phyloP scores from a whole-genome alignment of 2,113 vertebrate genomes.

The Carassius gibelio region DNA sequence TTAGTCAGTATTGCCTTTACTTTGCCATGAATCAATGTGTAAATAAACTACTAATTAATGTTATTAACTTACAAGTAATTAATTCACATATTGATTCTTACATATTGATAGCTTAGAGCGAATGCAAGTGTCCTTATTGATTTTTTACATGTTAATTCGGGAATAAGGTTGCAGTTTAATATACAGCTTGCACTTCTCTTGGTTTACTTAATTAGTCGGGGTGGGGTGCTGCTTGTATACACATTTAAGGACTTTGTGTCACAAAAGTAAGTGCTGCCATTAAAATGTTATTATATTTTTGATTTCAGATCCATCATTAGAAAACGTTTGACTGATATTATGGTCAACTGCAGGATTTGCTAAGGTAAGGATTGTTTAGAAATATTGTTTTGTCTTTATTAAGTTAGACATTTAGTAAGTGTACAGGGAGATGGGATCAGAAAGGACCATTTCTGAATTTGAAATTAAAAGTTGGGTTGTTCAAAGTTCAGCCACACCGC shows the following conservation, averaged over 20 bases:
- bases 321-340: neutral
- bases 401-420: neutral
- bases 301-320: neutral
- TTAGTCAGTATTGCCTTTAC: neutral
- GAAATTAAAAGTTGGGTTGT: neutral
- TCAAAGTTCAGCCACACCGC: neutral
- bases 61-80: neutral
- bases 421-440: neutral
- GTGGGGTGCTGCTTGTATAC: neutral
- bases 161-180: neutral
- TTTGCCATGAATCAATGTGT: neutral
- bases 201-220: neutral
- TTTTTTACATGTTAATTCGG: neutral
- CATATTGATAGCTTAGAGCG: neutral
- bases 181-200: neutral
- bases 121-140: neutral
- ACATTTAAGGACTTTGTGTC: neutral
- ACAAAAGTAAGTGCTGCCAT: neutral
- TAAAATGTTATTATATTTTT: neutral
- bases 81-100: constrained; percentile 8
- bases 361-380: neutral
- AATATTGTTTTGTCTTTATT: neutral
- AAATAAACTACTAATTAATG: neutral
- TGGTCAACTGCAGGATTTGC: neutral
- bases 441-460: neutral